Evolutionary conservation across 2,888 invertebrate genomes (phyloP).

Genomic region (Tipula vernalis): DNA sequence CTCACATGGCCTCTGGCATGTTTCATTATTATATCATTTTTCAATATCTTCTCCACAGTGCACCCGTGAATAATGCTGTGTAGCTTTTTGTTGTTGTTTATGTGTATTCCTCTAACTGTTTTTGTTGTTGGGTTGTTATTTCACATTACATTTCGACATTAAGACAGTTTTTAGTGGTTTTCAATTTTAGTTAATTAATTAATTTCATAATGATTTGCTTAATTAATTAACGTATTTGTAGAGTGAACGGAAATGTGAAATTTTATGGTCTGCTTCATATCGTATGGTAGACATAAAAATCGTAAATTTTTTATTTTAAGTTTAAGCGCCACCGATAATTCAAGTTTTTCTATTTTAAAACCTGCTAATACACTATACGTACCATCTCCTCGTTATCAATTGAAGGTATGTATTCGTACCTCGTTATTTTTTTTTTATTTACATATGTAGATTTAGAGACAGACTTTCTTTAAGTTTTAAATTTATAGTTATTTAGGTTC

Average conservation of each 20-base stretch:
- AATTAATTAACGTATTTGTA: neutral
- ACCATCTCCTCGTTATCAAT: neutral
- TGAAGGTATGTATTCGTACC: neutral
- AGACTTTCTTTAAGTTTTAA: neutral
- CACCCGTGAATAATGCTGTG: constrained; percentile 5
- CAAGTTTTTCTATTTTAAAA: neutral
- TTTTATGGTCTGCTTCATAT: neutral
- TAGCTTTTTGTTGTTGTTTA: neutral
- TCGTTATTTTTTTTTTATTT: neutral
- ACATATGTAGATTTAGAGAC: no score
- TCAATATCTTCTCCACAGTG: constrained; percentile 12
- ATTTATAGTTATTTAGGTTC: neutral
- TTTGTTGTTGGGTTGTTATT: neutral
- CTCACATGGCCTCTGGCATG: constrained; percentile 12
- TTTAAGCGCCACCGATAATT: neutral
- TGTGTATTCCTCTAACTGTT: neutral
- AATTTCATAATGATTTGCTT: neutral
- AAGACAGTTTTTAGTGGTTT: neutral
- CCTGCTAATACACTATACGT: neutral
- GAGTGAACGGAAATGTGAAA: neutral
- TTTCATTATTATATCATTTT: constrained; percentile 13
- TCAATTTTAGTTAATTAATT: neutral
- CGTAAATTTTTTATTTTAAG: neutral
- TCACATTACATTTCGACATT: neutral
- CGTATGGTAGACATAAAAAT: neutral